Evolutionary conservation across 2,113 vertebrate genomes (phyloP).

Genomic region (Crotalus helleri): DNA sequence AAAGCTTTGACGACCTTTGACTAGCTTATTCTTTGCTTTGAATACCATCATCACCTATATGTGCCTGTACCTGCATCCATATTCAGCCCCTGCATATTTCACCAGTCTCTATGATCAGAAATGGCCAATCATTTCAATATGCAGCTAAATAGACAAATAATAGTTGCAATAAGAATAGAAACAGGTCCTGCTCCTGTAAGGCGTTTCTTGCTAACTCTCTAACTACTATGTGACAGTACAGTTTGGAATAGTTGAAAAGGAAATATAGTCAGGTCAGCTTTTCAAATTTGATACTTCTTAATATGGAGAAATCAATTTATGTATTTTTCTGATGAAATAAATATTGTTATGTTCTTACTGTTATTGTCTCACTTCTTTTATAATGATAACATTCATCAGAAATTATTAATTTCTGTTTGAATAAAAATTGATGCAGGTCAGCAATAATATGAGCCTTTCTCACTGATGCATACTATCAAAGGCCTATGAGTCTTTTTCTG

Average conservation of each 20-base stretch:
- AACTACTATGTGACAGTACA: background rate
- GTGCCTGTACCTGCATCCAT: constrained; percentile 18
- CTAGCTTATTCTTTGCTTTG: constrained; percentile 23
- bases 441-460: constrained; percentile 13
- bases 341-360: background rate
- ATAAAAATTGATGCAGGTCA: constrained; percentile 9
- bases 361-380: constrained; percentile 31
- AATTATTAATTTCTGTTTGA: constrained; percentile 37
- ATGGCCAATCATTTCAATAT: constrained; percentile 57
- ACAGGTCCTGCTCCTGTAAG: constrained; percentile 47
- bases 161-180: constrained; percentile 50
- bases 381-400: constrained; percentile 33
- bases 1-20: no score
- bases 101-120: constrained; percentile 48
- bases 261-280: constrained; percentile 36
- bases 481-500: background rate
- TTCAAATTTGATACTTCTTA: constrained; percentile 1
- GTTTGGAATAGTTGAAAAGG: background rate
- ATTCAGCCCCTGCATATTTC: background rate
- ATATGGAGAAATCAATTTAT: constrained; percentile 24
- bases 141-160: constrained; percentile 42
- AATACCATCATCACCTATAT: constrained; percentile 29
- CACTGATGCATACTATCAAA: constrained; percentile 24
- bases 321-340: background rate
- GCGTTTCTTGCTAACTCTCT: constrained; percentile 46